Evolutionary conservation across 2,797 vertebrate species (phyloP).

Genomic region (Myripristis murdjan): DNA sequence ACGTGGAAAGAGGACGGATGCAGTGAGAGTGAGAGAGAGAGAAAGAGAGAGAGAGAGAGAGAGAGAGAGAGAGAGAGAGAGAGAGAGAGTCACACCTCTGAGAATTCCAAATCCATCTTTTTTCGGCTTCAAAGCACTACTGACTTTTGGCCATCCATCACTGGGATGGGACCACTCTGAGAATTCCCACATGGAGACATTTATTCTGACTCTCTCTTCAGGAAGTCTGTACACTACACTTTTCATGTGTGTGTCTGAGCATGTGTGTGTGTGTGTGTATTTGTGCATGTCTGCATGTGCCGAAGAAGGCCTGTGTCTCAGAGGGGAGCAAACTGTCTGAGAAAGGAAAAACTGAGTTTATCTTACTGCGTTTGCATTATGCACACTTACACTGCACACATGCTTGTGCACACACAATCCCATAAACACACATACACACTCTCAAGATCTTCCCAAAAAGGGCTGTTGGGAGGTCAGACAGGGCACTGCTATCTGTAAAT

Average conservation of each 20-base stretch:
- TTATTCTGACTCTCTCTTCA: constrained; percentile 59
- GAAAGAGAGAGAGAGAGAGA: constrained; percentile 7
- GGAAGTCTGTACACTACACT: constrained; percentile 61
- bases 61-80: constrained; percentile 23
- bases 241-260: constrained; percentile 34
- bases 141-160: constrained; percentile 68
- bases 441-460: constrained; percentile 40
- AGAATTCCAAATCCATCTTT: constrained; percentile 60
- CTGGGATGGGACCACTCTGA: constrained; percentile 52
- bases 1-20: constrained; percentile 17
- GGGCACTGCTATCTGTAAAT: constrained; percentile 82
- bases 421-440: constrained; percentile 23
- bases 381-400: constrained; percentile 9
- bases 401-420: constrained; percentile 7
- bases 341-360: constrained; percentile 59
- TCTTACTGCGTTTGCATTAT: constrained; percentile 48
- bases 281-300: constrained; percentile 42
- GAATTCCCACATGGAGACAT: constrained; percentile 71
- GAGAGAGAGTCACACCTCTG: constrained; percentile 42
- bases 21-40: background rate
- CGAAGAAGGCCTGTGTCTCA: constrained; percentile 37
- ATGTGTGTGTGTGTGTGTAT: constrained; percentile 23
- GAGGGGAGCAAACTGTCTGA: constrained; percentile 47
- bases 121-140: constrained; percentile 65
- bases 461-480: constrained; percentile 70